These are phyloP conservation scores for Leucosticte australis DNA, from an alignment of 2,113 vertebrate genomes.

Conservation along the genomic window DNA sequence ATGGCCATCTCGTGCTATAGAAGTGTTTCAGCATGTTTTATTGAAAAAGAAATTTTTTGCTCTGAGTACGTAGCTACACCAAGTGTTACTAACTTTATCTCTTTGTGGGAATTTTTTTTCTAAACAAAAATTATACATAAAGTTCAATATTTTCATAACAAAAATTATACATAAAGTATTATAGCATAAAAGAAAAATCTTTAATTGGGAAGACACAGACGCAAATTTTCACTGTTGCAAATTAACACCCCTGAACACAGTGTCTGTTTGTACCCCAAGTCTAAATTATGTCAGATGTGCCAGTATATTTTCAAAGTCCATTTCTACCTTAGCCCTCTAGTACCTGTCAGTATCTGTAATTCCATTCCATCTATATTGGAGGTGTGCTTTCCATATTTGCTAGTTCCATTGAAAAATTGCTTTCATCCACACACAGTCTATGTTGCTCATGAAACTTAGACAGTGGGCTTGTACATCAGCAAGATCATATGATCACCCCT, in stretches of 20 bases:
- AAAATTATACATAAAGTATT: not conserved
- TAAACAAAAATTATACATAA: not conserved
- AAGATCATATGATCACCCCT: not conserved
- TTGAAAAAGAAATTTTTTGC: not conserved
- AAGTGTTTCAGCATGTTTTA: not conserved
- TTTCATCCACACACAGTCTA: not conserved
- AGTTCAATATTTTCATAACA: too few relatives aligned
- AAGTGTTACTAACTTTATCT: not conserved
- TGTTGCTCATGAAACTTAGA: not conserved
- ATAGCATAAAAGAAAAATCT: not conserved
- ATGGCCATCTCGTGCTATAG: not conserved
- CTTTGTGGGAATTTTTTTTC: not conserved
- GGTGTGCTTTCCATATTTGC: not conserved
- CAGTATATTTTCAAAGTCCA: not conserved
- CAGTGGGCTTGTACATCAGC: not conserved
- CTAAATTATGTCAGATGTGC: not conserved
- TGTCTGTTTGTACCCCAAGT: not conserved
- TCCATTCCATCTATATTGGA: not conserved
- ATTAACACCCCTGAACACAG: not conserved
- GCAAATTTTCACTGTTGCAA: not conserved
- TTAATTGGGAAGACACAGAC: not conserved
- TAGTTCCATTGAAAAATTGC: not conserved
- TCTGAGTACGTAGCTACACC: not conserved
- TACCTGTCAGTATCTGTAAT: not conserved
- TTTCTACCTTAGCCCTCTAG: not conserved